Evolutionary conservation across 1,140 invertebrate species (phyloP), one percentile per base, ranked within the genome.

Genomic region (Formica selysi): DNA sequence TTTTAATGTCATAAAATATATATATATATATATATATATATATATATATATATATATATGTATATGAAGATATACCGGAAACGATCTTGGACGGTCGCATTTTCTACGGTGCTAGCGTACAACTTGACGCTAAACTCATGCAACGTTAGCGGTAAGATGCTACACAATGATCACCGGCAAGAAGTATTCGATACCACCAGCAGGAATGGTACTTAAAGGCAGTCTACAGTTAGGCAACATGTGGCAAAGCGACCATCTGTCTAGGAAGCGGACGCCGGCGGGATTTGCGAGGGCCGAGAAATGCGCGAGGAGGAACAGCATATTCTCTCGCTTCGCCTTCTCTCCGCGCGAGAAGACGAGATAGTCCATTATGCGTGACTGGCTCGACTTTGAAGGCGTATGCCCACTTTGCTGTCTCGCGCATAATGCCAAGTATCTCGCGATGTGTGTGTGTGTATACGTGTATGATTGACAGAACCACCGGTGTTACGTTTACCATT

Each of bases 201-300:
- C 51, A 78, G 85, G 70, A 91, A 78, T 89, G 70, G 84, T 87
- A 62, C 80, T 92, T 86, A 87, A 89, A 87, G 68, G 44, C 71
- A 78, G 80, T 48, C 87, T 89, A 90, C 92, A 92, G 90, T 91
- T 92, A 91, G 91, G 85, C 84, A 92, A 90, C 91, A 93, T 93
- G 90, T 92, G 92, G 89, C 81, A 80, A 91, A 90, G 84, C 71
- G 86, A 89, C 92, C 92, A 93, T 93, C 92, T 93, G 92, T 92
- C 91, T 92, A 91, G 91, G 92, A 93, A 92, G 86, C 90, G 32
- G 71, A 74, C 76, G 48, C 65, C 62, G 65, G 41, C 68, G 44
- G 38, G 32, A 59, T 64, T 83, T 73, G 79, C 32, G 76, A 67
- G 32, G 38, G 26, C 32, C 51, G 76, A 65, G 65, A 64, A 32